A percentile compares a stretch with the other conserved stretches of the same genome.
Evolutionary conservation across 37 sponge, comb jelly and placozoan species (phyloP).

Genomic region (Aphrocallistes beatrix): DNA sequence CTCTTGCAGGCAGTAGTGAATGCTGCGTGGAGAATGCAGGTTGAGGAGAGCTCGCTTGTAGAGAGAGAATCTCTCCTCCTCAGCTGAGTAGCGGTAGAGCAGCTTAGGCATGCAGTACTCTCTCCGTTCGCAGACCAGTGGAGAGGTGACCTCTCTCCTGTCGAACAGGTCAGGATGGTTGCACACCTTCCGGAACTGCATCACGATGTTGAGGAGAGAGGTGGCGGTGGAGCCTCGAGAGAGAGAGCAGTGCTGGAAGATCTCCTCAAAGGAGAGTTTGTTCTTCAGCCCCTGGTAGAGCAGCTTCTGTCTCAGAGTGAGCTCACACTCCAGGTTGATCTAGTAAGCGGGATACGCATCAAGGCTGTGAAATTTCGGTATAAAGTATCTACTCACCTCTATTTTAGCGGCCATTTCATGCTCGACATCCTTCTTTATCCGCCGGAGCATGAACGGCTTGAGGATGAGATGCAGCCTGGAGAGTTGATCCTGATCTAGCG

Average conservation of each 20-base stretch:
- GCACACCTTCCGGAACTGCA: conserved; percentile 98
- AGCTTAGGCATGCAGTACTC: conserved; percentile 46
- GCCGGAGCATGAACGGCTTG: conserved; percentile 91
- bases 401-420: conserved; percentile 93
- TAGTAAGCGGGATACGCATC: conserved; percentile 22
- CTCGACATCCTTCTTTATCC: conserved; percentile 86
- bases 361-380: no score
- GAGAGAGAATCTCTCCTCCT: conserved; percentile 9
- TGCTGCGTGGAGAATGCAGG: not conserved
- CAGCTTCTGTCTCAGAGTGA: conserved; percentile 35
- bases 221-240: conserved; percentile 28
- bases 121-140: conserved; percentile 43
- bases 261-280: conserved; percentile 71
- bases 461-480: conserved; percentile 86
- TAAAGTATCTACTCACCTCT: not conserved
- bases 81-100: not conserved
- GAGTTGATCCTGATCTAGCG: conserved; percentile 38
- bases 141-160: conserved; percentile 67
- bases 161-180: conserved; percentile 94
- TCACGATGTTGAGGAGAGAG: conserved; percentile 84
- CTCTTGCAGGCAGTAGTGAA: not conserved
- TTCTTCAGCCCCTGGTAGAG: conserved; percentile 71
- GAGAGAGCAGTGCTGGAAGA: conserved; percentile 50
- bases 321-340: conserved; percentile 36
- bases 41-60: not conserved